These are phyloP conservation scores for Australoheros scitulus DNA, from an alignment of 2,113 vertebrate species.

Conservation along the genomic window DNA sequence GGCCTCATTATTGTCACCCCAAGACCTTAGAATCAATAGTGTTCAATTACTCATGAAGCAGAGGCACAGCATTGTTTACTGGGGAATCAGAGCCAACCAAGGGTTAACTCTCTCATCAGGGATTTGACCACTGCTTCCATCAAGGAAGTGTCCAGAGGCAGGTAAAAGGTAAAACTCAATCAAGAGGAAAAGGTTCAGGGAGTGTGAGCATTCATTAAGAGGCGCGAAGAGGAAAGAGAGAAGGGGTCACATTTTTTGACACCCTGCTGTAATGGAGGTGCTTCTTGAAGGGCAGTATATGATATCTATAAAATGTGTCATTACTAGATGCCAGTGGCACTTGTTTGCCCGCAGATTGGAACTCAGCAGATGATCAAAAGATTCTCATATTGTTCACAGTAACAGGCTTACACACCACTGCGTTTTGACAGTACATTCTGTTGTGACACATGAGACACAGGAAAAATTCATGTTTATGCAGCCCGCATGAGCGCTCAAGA, in stretches of 20 bases:
- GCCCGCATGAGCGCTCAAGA: slow-evolving; percentile 23
- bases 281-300: slow-evolving; percentile 36
- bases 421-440: slow-evolving; percentile 30
- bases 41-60: slow-evolving; percentile 78
- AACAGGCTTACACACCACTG: slow-evolving; percentile 18
- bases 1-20: slow-evolving; percentile 75
- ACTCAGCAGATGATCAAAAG: slow-evolving; percentile 66
- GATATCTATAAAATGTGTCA: slow-evolving; percentile 74
- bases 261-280: slow-evolving; percentile 63
- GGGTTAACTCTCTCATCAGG: slow-evolving; percentile 62
- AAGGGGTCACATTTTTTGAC: slow-evolving; percentile 64
- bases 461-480: slow-evolving; percentile 31
- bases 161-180: slow-evolving; percentile 51
- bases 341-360: slow-evolving; percentile 72
- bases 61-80: slow-evolving; percentile 51
- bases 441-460: slow-evolving; percentile 20
- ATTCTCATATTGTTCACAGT: slow-evolving; percentile 25
- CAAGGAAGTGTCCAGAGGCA: neutral
- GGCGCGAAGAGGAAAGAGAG: slow-evolving; percentile 68
- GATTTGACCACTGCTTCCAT: slow-evolving; percentile 52
- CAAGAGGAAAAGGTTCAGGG: slow-evolving; percentile 37
- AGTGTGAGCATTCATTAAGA: slow-evolving; percentile 67
- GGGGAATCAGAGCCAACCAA: slow-evolving; percentile 48
- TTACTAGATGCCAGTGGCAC: slow-evolving; percentile 59
- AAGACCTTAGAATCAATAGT: slow-evolving; percentile 73